Base-by-base conservation (phyloP, 2,113 vertebrate genomes). In the Zapus hudsonius region DNA sequence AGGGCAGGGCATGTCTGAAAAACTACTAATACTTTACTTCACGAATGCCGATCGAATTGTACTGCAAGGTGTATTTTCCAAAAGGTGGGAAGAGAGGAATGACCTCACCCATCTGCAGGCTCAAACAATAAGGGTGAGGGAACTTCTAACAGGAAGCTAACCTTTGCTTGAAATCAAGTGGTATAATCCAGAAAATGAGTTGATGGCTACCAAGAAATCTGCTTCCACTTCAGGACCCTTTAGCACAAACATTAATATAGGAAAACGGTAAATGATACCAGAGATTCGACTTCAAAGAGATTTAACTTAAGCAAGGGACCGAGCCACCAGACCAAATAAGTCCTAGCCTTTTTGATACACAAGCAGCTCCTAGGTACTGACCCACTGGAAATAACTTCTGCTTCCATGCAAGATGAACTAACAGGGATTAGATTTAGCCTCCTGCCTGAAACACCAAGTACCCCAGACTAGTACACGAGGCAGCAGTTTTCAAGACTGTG, bases 181-280 rank as follows among this genome's bases (percentile, higher is more conserved):
- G 84, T 83, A 84, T 93, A 97, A 94, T 83, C 95, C 87, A 97
- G 66, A 97, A 98, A 95, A 96, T 67, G n/a, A 95, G 78, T 25
- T 96, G 61, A 93, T 75, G 52, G 67, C 95, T 93, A 96, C 79
- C 64, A 96, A 36, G 6, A 95, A 97, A 96, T 90, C 33, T 92
- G 94, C 87, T 67, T 93, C 84, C 17, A 52, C 55, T 95, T 97
- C 86, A 97, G 94, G 44, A 38, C 2, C 59, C 61, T 92, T 78
- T 82, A 94, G 70, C 47, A 79, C 90, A 96, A 74, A 89, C 95
- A 95, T 87, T 74, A 84, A 92, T 38, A 91, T 5, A 83, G 36
- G 73, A 95, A 73, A 96, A 79, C 7, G 92, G 72, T 76, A 92
- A 96, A 79, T 92, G 94, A 12, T 74, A 83, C 87, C 5, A 88